Evolutionary conservation across 2,113 vertebrate species (phyloP), one percentile per base, ranked within the genome.

Genomic region (Clarias macrocephalus): DNA sequence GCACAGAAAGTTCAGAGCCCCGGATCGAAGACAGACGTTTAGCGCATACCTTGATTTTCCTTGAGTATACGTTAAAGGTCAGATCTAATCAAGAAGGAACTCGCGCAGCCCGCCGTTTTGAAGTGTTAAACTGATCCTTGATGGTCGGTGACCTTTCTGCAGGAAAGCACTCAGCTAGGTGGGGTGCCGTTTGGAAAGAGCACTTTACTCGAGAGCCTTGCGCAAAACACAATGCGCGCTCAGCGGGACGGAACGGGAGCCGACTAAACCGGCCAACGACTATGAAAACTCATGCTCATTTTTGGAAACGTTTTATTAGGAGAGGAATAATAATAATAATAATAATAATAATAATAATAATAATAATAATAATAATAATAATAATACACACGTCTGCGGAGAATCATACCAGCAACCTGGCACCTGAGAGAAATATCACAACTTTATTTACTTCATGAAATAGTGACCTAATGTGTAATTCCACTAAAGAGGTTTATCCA

Each of bases 141-240:
- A 84, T 42, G 66, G 80, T 62, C 54, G 13, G 77, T 89, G 84
- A 89, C 89, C 86, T 89, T 89, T 89, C 84, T 30, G 18, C 54
- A 83, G 89, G 65, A 86, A 77, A 89, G 83, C 68, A 57, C 65
- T 82, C 79, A 23, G 80, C 79, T 56, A 70, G 23, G 66, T 42
- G 60, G 79, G 81, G 63, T 88, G 89, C 86, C 79, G 88, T 88
- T 87, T 89, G 83, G 54, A 73, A 82, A 82, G 76, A 89, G 77
- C 82, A 76, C 84, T 89, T 57, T 70, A 63, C 72, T 86, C 68
- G 48, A 52, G 57, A 63, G 80, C 42, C 42, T 59, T 37, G 85
- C 11, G 68, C 16, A 28, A 80, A 86, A 62, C 28, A 65, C 83
- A 79, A 79, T 25, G 63, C 16, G 9, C 23, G 28, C 79, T 62